Evolutionary conservation across 2,113 vertebrate genomes (phyloP).

Genomic region (Scopus umbretta): DNA sequence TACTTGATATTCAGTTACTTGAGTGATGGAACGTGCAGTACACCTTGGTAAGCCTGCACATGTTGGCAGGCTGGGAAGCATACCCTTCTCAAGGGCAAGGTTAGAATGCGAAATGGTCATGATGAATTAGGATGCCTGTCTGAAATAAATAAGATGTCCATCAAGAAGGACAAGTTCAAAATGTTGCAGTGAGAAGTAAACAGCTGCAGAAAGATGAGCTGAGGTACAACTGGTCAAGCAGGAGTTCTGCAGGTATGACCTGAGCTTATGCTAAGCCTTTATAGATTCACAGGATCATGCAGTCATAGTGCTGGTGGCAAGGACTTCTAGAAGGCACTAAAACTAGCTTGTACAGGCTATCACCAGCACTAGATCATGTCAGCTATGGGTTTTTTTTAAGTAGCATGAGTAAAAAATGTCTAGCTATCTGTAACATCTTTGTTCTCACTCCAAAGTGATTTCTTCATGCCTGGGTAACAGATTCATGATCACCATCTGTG

Average conservation of each 20-base stretch:
- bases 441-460: neutral
- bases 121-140: neutral
- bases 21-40: neutral
- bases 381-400: neutral
- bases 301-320: neutral
- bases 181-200: neutral
- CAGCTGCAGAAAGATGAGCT: neutral
- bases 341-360: neutral
- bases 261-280: neutral
- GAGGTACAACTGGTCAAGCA: neutral
- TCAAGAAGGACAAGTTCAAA: neutral
- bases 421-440: neutral
- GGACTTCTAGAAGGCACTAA: neutral
- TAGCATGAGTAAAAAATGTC: neutral
- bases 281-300: neutral
- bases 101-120: neutral
- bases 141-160: neutral
- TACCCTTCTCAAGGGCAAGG: neutral
- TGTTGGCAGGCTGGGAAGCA: neutral
- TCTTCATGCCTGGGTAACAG: neutral
- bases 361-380: neutral
- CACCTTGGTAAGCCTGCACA: neutral
- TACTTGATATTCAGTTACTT: neutral
- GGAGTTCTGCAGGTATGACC: neutral
- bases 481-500: neutral